These are phyloP conservation scores for Oxygymnocypris stewartii DNA, from an alignment of 2,113 vertebrate species.

Conservation along the genomic window DNA sequence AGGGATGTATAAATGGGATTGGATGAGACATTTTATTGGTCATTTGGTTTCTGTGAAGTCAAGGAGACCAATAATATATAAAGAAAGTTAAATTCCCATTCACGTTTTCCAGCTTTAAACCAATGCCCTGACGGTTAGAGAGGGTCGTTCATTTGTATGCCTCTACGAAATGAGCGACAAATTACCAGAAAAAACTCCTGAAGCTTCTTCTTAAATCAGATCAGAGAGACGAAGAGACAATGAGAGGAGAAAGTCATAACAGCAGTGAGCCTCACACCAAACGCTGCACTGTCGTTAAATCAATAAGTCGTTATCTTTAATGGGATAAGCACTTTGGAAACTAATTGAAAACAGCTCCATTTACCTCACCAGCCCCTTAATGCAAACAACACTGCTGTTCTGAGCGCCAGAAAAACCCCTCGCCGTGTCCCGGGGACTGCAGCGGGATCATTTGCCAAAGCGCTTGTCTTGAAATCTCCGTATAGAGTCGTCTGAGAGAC, in stretches of 20 bases:
- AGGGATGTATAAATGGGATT: not conserved
- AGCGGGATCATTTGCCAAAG: conserved; percentile 63
- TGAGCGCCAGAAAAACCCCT: conserved; percentile 54
- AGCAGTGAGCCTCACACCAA: conserved; percentile 88
- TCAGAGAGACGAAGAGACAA: conserved; percentile 21
- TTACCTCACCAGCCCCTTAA: conserved; percentile 85
- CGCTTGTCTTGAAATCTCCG: conserved; percentile 52
- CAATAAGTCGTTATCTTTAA: conserved; percentile 99
- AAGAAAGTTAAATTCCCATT: not conserved
- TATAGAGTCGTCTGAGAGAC: conserved; percentile 17
- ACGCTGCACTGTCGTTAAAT: conserved; percentile 96
- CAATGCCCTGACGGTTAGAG: not conserved
- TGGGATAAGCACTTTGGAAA: conserved; percentile 99
- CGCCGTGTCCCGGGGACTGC: conserved; percentile 44
- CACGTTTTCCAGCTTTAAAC: not conserved
- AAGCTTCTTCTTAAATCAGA: not conserved
- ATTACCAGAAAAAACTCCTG: not conserved
- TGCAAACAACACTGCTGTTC: conserved; percentile 80
- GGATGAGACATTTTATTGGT: not conserved
- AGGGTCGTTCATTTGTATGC: not conserved
- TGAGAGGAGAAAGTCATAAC: conserved; percentile 74
- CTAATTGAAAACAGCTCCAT: conserved; percentile 99
- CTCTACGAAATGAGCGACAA: not conserved
- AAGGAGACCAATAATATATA: not conserved
- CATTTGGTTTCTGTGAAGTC: not conserved